These are phyloP conservation scores for Pundamilia nyererei DNA, from an alignment of 2,113 vertebrate genomes.

Conservation along the genomic window DNA sequence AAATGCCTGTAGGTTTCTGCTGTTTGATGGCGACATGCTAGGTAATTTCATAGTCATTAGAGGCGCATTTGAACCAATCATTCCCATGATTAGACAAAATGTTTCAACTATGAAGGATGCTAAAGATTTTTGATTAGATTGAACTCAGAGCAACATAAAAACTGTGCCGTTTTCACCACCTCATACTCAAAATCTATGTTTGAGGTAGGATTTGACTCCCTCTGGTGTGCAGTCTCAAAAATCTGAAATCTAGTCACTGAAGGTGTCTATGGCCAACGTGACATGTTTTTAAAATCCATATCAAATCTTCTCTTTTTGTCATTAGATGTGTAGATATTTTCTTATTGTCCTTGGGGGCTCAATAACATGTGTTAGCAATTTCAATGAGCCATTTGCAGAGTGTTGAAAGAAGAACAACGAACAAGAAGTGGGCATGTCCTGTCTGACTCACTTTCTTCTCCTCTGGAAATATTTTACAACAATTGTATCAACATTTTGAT, in stretches of 20 bases:
- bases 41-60: background rate
- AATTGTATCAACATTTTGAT: background rate
- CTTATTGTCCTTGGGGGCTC: background rate
- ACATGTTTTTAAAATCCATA: background rate
- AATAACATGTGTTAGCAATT: background rate
- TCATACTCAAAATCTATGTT: background rate
- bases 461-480: background rate
- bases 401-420: background rate
- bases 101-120: background rate
- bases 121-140: background rate
- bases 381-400: background rate
- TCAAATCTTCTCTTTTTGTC: fast-evolving
- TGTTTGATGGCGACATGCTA: background rate
- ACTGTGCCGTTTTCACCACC: background rate
- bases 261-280: background rate
- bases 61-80: background rate
- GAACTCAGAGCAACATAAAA: background rate
- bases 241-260: background rate
- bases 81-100: background rate
- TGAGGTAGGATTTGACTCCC: slow-evolving; percentile 3
- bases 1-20: background rate
- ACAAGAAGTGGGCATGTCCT: background rate
- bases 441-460: background rate
- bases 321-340: background rate
- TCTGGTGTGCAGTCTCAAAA: slow-evolving; percentile 1